phyloP scores from a whole-genome alignment of 2,797 vertebrate genomes.

The Falco rusticolus region DNA sequence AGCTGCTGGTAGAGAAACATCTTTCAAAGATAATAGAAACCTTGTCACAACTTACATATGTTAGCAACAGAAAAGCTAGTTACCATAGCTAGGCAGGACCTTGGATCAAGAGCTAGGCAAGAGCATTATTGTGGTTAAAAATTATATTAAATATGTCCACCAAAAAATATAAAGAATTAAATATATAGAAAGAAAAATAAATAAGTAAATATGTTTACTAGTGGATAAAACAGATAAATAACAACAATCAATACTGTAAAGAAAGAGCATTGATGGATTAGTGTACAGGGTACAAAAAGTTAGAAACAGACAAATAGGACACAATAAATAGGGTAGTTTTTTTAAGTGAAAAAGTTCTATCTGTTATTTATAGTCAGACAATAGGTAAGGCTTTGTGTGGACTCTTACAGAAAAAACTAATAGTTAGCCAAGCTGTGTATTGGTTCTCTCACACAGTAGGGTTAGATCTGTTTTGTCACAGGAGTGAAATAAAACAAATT shows the following conservation, averaged over 20 bases:
- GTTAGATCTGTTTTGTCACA: not conserved
- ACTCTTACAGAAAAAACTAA: not conserved
- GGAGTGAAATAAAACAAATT: slow-evolving; percentile 10
- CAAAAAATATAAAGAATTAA: not conserved
- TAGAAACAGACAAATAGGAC: not conserved
- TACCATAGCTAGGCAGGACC: not conserved
- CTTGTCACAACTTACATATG: not conserved
- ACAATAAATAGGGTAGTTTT: not conserved
- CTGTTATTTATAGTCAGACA: not conserved
- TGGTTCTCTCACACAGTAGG: not conserved
- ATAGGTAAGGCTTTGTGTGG: not conserved
- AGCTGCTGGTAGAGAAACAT: not conserved
- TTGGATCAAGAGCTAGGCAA: not conserved
- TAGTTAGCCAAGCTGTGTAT: not conserved
- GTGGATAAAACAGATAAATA: not conserved
- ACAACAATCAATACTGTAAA: not conserved
- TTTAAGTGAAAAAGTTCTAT: not conserved
- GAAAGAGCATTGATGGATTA: not conserved
- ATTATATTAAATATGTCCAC: not conserved
- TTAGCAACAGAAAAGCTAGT: not conserved
- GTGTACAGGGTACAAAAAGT: not conserved
- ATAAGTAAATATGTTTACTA: not conserved
- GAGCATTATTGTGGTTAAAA: not conserved
- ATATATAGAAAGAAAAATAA: no score
- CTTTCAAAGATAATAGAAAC: not conserved